Percentiles rank a stretch among this genome's conserved stretches.
Evolutionary conservation across 2,113 vertebrate species (phyloP).

Genomic region (Mionectes macconnelli): DNA sequence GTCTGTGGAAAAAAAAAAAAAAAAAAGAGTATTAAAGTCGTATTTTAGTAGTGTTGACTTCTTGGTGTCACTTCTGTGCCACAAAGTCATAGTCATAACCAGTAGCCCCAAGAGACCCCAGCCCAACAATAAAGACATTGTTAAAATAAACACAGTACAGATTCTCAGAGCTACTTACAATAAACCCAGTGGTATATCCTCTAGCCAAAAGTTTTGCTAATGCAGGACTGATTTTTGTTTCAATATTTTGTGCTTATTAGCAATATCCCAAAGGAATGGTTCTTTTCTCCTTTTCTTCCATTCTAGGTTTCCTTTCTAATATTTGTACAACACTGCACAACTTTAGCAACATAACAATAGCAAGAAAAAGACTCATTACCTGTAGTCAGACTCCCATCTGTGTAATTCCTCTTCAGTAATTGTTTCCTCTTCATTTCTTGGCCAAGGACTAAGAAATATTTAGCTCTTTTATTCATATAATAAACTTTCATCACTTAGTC

Average conservation of each 20-base stretch:
- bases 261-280: background rate
- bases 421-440: background rate
- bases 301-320: background rate
- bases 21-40: background rate
- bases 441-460: background rate
- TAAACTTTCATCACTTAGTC: background rate
- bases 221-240: background rate
- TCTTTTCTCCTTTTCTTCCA: background rate
- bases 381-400: background rate
- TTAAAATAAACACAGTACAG: constrained; percentile 28
- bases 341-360: background rate
- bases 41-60: background rate
- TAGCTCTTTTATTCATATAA: background rate
- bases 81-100: background rate
- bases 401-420: background rate
- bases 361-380: background rate
- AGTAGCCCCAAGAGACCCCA: background rate
- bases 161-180: constrained; percentile 19
- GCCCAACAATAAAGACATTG: constrained; percentile 16
- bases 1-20: background rate
- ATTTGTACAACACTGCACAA: background rate
- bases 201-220: background rate
- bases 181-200: background rate
- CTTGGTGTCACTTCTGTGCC: background rate
- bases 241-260: background rate